Percentiles rank a stretch among this genome's conserved stretches.
Conservation (phyloP, 2,797 vertebrate species). For the Spea hammondii region DNA sequence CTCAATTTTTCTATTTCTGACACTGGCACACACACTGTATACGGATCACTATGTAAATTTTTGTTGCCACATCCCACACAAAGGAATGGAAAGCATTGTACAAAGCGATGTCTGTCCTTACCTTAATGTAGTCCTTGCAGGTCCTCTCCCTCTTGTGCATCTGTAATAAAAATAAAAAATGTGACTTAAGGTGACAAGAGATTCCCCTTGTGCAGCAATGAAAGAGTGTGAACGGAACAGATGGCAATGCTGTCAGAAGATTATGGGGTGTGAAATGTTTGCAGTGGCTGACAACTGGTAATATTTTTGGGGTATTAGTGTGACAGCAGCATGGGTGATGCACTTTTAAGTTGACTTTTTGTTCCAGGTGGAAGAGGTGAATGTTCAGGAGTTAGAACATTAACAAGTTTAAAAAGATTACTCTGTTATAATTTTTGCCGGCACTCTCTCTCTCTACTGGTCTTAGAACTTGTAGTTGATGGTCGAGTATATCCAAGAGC, state of each 20-base stretch:
- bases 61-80: too few relatives aligned
- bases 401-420: constrained; percentile 49
- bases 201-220: background rate
- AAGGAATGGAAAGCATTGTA: background rate
- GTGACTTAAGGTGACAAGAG: background rate
- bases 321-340: background rate
- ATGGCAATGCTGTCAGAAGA: background rate
- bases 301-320: background rate
- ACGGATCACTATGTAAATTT: too few relatives aligned
- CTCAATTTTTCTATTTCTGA: too few relatives aligned
- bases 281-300: background rate
- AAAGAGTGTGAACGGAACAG: background rate
- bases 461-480: constrained; percentile 86
- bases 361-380: too few relatives aligned
- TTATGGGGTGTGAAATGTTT: background rate
- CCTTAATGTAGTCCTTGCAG: constrained; percentile 91
- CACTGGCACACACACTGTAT: too few relatives aligned
- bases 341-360: background rate
- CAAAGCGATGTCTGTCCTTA: constrained; percentile 52
- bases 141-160: constrained; percentile 89
- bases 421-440: constrained; percentile 91
- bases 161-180: constrained; percentile 59
- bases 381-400: too few relatives aligned
- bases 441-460: constrained; percentile 89
- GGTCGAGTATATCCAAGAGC: constrained; percentile 89